phyloP scores from a whole-genome alignment of 2,797 vertebrate genomes.

The Halcyon badia region DNA sequence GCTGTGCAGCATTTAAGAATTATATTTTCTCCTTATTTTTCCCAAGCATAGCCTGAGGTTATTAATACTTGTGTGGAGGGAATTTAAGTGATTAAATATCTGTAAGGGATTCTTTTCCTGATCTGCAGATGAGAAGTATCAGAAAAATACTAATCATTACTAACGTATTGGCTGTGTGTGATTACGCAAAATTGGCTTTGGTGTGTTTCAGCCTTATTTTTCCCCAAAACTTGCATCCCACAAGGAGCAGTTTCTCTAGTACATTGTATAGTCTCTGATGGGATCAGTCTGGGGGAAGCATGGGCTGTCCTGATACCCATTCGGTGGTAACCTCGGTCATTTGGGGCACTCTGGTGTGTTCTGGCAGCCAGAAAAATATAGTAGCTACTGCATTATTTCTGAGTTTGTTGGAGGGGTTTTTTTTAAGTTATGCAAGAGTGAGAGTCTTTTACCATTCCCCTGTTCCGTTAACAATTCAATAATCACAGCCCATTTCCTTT shows the following conservation, averaged over 20 bases:
- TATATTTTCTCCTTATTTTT: not conserved
- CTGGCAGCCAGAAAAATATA: not conserved
- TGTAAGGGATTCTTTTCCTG: not conserved
- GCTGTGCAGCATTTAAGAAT: not conserved
- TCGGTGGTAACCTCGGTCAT: rapidly evolving
- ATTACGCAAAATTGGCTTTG: not conserved
- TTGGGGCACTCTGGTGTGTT: not conserved
- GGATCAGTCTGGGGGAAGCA: not conserved
- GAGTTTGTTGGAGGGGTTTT: not conserved
- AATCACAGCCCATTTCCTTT: constrained; percentile 73
- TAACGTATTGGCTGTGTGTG: not conserved
- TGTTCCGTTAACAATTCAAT: constrained; percentile 53
- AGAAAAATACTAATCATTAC: constrained; percentile 10
- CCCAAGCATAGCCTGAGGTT: not conserved
- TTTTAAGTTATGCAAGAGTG: not conserved
- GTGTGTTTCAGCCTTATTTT: not conserved
- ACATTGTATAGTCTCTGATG: rapidly evolving
- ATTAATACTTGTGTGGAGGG: not conserved
- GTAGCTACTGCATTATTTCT: not conserved
- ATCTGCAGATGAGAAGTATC: not conserved
- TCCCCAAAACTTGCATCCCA: not conserved
- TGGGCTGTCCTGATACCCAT: not conserved
- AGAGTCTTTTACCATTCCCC: constrained; percentile 39
- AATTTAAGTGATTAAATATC: not conserved
- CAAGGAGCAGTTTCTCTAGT: not conserved